Percentiles rank a stretch among this genome's conserved stretches.
Evolutionary conservation across 2,888 invertebrate species (phyloP).

Genomic region (Entomobrya multifasciata): DNA sequence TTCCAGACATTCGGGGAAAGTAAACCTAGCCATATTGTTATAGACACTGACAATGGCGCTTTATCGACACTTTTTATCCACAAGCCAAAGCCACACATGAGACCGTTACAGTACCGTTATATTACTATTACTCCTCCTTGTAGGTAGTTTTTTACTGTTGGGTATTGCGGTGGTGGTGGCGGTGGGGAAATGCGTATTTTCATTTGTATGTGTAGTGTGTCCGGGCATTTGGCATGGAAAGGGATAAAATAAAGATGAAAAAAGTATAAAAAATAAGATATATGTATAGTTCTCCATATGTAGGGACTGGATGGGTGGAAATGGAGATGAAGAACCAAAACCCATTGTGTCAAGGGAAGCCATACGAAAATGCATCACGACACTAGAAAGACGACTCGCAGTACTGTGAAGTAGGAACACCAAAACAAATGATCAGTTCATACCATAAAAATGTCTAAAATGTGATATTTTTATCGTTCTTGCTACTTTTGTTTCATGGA

Average conservation of each 20-base stretch:
- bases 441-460: conserved; percentile 37
- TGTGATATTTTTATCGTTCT: conserved; percentile 48
- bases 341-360: background rate
- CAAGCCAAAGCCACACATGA: conserved; percentile 37
- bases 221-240: no score
- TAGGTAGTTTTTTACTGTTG: background rate
- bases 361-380: background rate
- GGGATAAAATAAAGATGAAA: no score
- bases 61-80: conserved; percentile 39
- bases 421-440: conserved; percentile 13
- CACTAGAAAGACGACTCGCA: background rate
- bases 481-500: background rate
- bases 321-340: background rate
- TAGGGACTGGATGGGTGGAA: no score
- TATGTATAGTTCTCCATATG: no score
- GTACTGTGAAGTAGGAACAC: no score
- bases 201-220: background rate
- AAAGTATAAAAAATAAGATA: background rate
- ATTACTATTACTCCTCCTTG: background rate
- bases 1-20: no score
- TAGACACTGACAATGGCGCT: conserved; percentile 22
- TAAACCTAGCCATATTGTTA: no score
- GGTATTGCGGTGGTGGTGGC: background rate
- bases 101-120: background rate
- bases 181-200: background rate